Evolutionary conservation across 2,113 vertebrate genomes (phyloP).

Genomic region (Leucoraja erinaceus): DNA sequence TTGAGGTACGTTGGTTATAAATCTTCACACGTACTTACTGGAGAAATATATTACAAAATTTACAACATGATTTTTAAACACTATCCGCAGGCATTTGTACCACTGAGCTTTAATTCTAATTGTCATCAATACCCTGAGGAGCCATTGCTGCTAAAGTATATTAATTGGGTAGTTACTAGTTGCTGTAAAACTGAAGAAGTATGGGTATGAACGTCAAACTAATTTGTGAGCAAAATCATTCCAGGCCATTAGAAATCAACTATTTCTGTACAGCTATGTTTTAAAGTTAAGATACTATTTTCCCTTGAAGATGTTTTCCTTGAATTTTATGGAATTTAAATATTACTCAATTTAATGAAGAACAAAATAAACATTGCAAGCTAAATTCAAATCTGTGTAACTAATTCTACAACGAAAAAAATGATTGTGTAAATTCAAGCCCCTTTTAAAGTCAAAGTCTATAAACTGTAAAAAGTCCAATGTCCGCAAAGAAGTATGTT

Average conservation of each 20-base stretch:
- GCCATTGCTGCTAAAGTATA: neutral
- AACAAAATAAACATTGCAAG: neutral
- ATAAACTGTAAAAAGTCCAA: no score
- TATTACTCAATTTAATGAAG: neutral
- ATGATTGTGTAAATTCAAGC: no score
- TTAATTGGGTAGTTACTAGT: neutral
- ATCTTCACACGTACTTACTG: neutral
- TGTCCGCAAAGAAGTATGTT: no score
- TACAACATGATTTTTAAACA: no score
- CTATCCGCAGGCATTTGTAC: neutral
- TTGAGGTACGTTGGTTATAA: neutral
- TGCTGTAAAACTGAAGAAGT: conserved; percentile 11
- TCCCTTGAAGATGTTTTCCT: neutral
- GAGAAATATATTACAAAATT: neutral
- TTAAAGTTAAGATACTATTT: neutral
- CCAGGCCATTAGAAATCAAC: neutral
- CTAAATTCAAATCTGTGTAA: neutral
- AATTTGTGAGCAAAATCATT: neutral
- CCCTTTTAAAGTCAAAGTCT: neutral
- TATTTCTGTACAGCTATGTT: neutral
- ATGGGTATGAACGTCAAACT: neutral
- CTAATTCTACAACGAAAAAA: neutral
- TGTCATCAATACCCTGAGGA: neutral
- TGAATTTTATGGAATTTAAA: neutral
- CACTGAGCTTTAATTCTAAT: neutral